Evolutionary conservation across 1,140 invertebrate genomes (phyloP).

Genomic region (Physella acuta): DNA sequence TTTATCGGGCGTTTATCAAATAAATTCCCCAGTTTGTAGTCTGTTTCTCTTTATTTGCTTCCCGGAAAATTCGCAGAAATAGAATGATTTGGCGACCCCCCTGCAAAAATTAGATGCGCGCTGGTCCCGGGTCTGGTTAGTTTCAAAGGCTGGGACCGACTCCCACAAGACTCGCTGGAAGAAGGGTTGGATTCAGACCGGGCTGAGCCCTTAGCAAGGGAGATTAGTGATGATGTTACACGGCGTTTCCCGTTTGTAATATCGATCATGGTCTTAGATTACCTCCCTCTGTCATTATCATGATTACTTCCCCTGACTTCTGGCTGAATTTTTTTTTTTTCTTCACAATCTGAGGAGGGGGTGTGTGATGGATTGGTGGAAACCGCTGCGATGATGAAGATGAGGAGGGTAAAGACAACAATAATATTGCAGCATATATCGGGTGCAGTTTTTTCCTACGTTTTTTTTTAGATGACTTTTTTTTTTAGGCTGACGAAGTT

Average conservation of each 20-base stretch:
- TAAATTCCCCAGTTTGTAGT: background rate
- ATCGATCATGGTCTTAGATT: conserved; percentile 20
- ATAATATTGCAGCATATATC: background rate
- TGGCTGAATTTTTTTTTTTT: background rate
- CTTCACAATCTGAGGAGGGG: background rate
- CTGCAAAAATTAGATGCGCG: background rate
- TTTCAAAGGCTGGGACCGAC: background rate
- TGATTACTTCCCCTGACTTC: conserved; percentile 1
- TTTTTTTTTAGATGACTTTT: no score
- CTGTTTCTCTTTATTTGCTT: conserved; percentile 19
- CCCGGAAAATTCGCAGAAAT: conserved; percentile 8
- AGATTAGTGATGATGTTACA: conserved; percentile 24
- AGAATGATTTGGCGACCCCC: conserved; percentile 19
- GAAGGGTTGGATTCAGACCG: background rate
- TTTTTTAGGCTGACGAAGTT: no score
- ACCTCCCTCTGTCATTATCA: conserved; percentile 13
- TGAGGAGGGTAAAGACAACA: conserved; percentile 2
- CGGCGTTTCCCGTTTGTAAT: background rate
- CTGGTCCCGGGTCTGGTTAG: background rate
- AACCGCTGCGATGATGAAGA: background rate
- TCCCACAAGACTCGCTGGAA: conserved; percentile 1
- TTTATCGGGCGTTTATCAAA: conserved; percentile 16
- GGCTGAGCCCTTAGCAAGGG: background rate
- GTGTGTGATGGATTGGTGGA: background rate
- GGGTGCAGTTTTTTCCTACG: no score